Evolutionary conservation across 2,888 invertebrate species (phyloP).

Genomic region (Kryphioiulus occultus): DNA sequence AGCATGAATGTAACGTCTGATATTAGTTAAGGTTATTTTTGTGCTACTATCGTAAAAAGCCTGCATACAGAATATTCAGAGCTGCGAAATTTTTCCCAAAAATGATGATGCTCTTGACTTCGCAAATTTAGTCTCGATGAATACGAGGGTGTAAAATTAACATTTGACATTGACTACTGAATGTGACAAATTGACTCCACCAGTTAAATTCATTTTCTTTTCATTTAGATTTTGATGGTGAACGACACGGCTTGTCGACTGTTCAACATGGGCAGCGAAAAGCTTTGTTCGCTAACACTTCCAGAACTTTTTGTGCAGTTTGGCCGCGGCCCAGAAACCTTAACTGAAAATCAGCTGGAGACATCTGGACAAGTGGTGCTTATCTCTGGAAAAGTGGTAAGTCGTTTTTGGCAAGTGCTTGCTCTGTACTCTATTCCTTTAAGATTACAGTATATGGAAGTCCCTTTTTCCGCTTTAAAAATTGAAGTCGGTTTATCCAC

Average conservation of each 20-base stretch:
- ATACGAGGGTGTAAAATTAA: no score
- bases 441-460: slow-evolving; percentile 32
- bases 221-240: slow-evolving; percentile 71
- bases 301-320: slow-evolving; percentile 59
- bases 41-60: no score
- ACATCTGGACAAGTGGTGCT: slow-evolving; percentile 69
- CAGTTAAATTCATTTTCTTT: background rate
- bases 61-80: no score
- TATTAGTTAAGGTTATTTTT: no score
- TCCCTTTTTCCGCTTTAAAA: background rate
- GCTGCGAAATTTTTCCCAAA: no score
- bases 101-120: no score
- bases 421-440: background rate
- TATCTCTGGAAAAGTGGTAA: slow-evolving; percentile 71
- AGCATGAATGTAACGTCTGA: no score
- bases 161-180: background rate
- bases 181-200: slow-evolving; percentile 13
- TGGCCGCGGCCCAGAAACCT: slow-evolving; percentile 59
- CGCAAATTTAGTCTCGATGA: no score
- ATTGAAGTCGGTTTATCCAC: background rate
- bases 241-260: slow-evolving; percentile 71
- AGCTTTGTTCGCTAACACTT: slow-evolving; percentile 66
- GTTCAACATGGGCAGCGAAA: slow-evolving; percentile 61
- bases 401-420: slow-evolving; percentile 53
- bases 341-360: slow-evolving; percentile 62